Evolutionary conservation across 2,797 vertebrate species (phyloP).

Genomic region (Rhinella marina): DNA sequence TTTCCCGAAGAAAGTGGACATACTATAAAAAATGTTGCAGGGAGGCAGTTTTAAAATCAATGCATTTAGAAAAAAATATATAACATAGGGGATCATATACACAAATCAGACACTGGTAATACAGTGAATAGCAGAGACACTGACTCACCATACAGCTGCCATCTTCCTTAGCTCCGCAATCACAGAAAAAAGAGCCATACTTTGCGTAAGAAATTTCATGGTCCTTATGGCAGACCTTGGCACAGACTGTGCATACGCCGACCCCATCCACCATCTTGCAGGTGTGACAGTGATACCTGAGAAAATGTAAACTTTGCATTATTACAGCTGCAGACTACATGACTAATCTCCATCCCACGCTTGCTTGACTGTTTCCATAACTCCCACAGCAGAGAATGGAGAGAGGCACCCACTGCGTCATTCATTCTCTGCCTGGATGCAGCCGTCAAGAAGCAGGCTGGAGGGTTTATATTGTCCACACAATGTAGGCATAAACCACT

Average conservation of each 20-base stretch:
- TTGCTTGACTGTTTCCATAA: too few relatives aligned
- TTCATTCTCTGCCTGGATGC: too few relatives aligned
- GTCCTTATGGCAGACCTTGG: slow-evolving; percentile 99
- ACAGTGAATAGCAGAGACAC: background rate
- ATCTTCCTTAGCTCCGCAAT: slow-evolving; percentile 99
- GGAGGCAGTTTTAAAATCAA: background rate
- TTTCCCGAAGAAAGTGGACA: background rate
- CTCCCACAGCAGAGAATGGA: too few relatives aligned
- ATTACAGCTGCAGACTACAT: background rate
- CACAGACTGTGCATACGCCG: slow-evolving; percentile 98
- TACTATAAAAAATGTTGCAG: background rate
- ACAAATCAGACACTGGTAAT: background rate
- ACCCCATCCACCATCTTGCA: slow-evolving; percentile 99
- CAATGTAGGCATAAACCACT: too few relatives aligned
- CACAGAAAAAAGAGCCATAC: slow-evolving; percentile 99
- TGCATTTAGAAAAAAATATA: background rate
- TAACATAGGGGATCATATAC: background rate
- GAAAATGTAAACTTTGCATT: background rate
- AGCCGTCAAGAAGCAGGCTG: too few relatives aligned
- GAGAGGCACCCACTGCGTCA: too few relatives aligned
- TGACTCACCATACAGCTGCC: slow-evolving; percentile 96
- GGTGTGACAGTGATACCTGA: slow-evolving; percentile 98
- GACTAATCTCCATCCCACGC: background rate
- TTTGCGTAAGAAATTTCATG: slow-evolving; percentile 99
- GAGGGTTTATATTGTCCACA: too few relatives aligned